Base-by-base conservation (phyloP, 2,888 invertebrate species). In the Caenorhabditis sp. region DNA sequence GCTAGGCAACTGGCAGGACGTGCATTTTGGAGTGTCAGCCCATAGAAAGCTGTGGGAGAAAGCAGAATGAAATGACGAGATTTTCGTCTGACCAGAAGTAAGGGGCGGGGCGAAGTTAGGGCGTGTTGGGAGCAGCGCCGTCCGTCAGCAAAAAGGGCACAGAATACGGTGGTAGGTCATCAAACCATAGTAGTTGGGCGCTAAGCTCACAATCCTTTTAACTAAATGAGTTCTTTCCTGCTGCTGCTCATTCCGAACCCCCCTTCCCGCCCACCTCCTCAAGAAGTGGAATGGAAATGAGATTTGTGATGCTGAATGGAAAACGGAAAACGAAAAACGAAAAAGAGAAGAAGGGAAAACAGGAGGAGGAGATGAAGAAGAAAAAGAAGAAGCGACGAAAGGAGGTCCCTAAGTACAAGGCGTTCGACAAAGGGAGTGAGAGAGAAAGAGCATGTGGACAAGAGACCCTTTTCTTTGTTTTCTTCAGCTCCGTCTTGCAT, bases 141-240 rank as follows among this genome's bases (percentile, higher is more conserved):
- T n/a, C n/a, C n/a, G n/a, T n/a, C n/a, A 30, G 30, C 5, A 30
- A 30, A 30, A 9, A 30, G 9, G 30, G 30, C 30, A 9, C 5
- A 30, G 6, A 30, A 30, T 5, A 9, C 6, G 6, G 17, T 3
- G 15, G 46, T 30, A 50, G 48, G 68, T 27, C 68, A 50, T 55
- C 24, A 65, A 65, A 65, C 52, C 27, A 27, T 17, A 32, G 35
- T 27, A 20, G 4, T 35, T 2, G 35, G 35, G 35, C 13, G 11
- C 35, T 9, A 35, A 35, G 9, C 24, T 6, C n/a, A 37, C 26
- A 52, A 52, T 24, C 58, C 68, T 68, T 68, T 68, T 52, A 68
- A 59, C 35, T 37, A 37, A 66, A 66, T 66, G 39, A 66, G 58
- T 58, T 41, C 56, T 65, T 22, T 13, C 17, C 48, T 43, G 15